Percentiles rank a stretch among this genome's conserved stretches.
Conservation (phyloP, 2,113 vertebrate species). For the Coturnix japonica region DNA sequence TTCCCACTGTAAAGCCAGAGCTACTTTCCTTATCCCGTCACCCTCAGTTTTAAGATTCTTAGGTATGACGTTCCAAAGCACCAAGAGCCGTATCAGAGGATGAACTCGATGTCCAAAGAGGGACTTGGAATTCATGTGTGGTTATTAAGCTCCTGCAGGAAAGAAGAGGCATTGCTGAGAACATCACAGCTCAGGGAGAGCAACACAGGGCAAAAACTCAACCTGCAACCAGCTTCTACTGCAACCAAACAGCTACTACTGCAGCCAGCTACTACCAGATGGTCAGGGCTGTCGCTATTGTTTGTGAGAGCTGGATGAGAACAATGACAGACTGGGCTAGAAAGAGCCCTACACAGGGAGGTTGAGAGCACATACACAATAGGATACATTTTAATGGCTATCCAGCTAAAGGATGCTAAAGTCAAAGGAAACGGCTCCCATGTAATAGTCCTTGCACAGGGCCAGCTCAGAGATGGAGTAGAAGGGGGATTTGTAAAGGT, state of each 20-base stretch:
- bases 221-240: not conserved
- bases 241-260: not conserved
- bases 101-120: not conserved
- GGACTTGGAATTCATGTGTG: not conserved
- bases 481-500: not conserved
- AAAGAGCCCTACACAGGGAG: constrained; percentile 46
- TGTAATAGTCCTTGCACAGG: not conserved
- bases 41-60: not conserved
- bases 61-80: not conserved
- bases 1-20: not conserved
- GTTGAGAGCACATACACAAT: constrained; percentile 23
- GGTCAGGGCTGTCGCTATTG: constrained; percentile 46
- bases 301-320: constrained; percentile 44
- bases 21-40: not conserved
- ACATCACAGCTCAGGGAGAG: not conserved
- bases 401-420: not conserved
- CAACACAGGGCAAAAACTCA: not conserved
- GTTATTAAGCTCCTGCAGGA: not conserved
- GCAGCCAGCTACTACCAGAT: not conserved
- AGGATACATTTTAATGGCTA: constrained; percentile 15
- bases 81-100: not conserved
- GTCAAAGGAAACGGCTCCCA: not conserved
- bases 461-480: not conserved
- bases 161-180: fast-evolving
- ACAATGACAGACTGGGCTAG: constrained; percentile 69